Conservation (phyloP, 2,888 invertebrate genomes). For the Amorpha juglandis region DNA sequence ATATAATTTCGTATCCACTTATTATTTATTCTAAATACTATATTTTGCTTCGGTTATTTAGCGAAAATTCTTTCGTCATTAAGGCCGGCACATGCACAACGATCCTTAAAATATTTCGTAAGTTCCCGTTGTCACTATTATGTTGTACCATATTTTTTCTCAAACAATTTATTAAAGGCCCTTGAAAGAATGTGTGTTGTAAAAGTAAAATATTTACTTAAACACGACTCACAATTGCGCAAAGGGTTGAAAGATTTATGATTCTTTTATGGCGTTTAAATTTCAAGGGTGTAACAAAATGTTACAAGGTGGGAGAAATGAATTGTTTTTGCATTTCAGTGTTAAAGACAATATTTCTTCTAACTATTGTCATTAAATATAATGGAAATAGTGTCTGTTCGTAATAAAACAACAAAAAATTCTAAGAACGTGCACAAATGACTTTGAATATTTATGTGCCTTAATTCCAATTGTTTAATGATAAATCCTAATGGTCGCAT, state of each 20-base stretch:
- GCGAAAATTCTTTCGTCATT: too few species aligned
- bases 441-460: too few species aligned
- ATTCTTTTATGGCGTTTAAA: neutral
- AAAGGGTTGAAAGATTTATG: slow-evolving; percentile 7
- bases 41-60: too few species aligned
- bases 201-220: slow-evolving; percentile 5
- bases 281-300: neutral
- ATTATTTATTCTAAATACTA: too few species aligned
- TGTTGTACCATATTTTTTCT: neutral
- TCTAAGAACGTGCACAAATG: neutral
- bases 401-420: neutral
- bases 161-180: neutral
- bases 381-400: neutral
- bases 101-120: too few species aligned
- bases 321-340: neutral
- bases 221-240: slow-evolving; percentile 4
- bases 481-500: too few species aligned
- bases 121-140: neutral
- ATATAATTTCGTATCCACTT: too few species aligned
- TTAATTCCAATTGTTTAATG: too few species aligned
- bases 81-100: too few species aligned
- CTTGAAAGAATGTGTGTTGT: slow-evolving; percentile 5
- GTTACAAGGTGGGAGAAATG: neutral
- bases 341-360: neutral
- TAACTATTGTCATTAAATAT: neutral